phyloP scores from a whole-genome alignment of 2,888 invertebrate genomes.

The Eutolmus rufibarbis region DNA sequence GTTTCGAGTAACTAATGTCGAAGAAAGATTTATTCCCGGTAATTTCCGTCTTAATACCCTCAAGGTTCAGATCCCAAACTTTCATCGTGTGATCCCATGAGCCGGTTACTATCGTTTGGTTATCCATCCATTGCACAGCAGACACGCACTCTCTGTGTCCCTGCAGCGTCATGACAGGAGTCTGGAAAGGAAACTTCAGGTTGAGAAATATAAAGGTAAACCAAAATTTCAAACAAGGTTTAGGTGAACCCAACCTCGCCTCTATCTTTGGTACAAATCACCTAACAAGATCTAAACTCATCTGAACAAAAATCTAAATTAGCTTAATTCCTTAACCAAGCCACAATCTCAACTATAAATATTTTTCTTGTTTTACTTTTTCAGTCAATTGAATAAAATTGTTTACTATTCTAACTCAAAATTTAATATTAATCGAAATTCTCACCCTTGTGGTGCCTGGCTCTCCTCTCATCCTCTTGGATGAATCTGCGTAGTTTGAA shows the following conservation, averaged over 20 bases:
- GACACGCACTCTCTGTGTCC: conserved; percentile 94
- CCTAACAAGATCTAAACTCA: too few species aligned
- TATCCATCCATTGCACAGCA: conserved; percentile 83
- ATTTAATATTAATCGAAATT: background rate
- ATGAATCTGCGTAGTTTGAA: conserved; percentile 68
- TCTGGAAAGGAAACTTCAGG: conserved; percentile 62
- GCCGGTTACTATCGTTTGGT: conserved; percentile 78
- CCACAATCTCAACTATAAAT: too few species aligned
- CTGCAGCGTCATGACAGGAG: conserved; percentile 84
- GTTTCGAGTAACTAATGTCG: conserved; percentile 81
- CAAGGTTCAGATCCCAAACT: conserved; percentile 90
- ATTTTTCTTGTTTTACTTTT: background rate
- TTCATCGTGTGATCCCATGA: conserved; percentile 97
- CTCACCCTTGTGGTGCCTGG: conserved; percentile 68
- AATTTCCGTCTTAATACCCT: conserved; percentile 82
- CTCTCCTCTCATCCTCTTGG: conserved; percentile 69
- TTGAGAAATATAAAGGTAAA: background rate
- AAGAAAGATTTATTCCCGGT: conserved; percentile 92
- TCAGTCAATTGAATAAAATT: too few species aligned
- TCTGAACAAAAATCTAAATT: too few species aligned
- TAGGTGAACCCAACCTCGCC: background rate
- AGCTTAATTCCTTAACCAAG: too few species aligned
- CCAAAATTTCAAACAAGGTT: background rate
- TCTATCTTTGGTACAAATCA: too few species aligned
- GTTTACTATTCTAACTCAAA: background rate